Evolutionary conservation across 2,888 invertebrate genomes (phyloP), one percentile per base, ranked within the genome.

Genomic region (Cosmia pyralina): DNA sequence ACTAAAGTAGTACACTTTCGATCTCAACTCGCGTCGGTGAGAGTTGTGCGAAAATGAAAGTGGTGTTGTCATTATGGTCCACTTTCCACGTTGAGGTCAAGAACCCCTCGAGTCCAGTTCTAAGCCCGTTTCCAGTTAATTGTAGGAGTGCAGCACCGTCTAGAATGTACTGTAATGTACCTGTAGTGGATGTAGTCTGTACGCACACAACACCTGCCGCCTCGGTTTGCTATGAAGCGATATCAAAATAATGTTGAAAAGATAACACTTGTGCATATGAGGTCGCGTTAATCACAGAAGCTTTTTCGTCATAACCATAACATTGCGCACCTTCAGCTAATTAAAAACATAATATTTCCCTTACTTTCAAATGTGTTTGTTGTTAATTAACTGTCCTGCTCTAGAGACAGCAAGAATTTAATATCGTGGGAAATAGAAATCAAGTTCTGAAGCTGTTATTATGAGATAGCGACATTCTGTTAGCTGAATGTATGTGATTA

Each of bases 11-110:
- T 94, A 95, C 96, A 96, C 96, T 95, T 95, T 96, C 96, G 93
- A 95, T 96, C 94, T 95, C 94, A 86, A 93, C 93, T 92, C 92
- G 93, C 93, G 90, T 87, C 88, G 92, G 95, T 95, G 95, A 96
- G 96, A 96, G 96, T 96, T 96, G 96, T 95, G 95, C 94, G 96
- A 96, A 96, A 96, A 97, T 96, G 97, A 97, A 97, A 96, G 96
- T 97, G 93, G 94, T 96, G 88, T 88, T 94, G 96, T 94, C 93
- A 95, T 95, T 94, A 94, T 95, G 95, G 92, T 95, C 93, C 93
- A 96, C 96, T 96, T 96, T 96, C 95, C 94, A 94, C 91, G 91
- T 81, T 86, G 92, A 91, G 96, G 95, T 95, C 94, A 93, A 95
- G 92, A 93, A 95, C 94, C 96, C 90, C 89, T 88, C 78, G 82